These are phyloP conservation scores for Harpalus rufipes DNA, from an alignment of 2,888 invertebrate genomes.

Conservation along the genomic window DNA sequence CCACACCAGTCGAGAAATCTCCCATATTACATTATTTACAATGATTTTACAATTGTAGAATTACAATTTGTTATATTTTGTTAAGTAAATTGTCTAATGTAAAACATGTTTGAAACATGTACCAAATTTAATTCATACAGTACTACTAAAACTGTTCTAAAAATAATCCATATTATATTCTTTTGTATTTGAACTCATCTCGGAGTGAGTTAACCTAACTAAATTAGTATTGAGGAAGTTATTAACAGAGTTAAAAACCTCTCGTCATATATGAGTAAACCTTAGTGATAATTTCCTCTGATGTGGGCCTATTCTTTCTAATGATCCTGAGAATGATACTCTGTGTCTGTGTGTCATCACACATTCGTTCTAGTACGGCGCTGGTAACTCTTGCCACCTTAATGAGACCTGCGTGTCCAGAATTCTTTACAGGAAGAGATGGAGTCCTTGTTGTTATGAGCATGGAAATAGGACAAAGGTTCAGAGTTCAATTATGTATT, in stretches of 20 bases:
- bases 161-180: neutral
- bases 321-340: neutral
- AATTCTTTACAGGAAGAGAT: neutral
- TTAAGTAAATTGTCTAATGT: too few relatives aligned
- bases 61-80: too few relatives aligned
- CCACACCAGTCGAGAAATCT: too few relatives aligned
- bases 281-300: neutral
- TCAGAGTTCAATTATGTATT: neutral
- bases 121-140: too few relatives aligned
- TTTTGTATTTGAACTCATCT: neutral
- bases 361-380: neutral
- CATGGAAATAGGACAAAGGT: constrained; percentile 1
- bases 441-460: neutral
- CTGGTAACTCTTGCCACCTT: too few relatives aligned
- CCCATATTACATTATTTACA: too few relatives aligned
- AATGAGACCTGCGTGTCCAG: neutral
- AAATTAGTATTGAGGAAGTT: neutral
- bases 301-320: constrained; percentile 5
- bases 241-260: neutral
- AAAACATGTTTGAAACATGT: too few relatives aligned
- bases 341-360: neutral
- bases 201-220: neutral
- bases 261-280: constrained; percentile 2
- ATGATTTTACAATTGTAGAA: too few relatives aligned
- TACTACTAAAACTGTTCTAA: neutral